Evolutionary conservation across 2,888 invertebrate species (phyloP), one percentile per base, ranked within the genome.

Genomic region (Alentia gelatinosa): DNA sequence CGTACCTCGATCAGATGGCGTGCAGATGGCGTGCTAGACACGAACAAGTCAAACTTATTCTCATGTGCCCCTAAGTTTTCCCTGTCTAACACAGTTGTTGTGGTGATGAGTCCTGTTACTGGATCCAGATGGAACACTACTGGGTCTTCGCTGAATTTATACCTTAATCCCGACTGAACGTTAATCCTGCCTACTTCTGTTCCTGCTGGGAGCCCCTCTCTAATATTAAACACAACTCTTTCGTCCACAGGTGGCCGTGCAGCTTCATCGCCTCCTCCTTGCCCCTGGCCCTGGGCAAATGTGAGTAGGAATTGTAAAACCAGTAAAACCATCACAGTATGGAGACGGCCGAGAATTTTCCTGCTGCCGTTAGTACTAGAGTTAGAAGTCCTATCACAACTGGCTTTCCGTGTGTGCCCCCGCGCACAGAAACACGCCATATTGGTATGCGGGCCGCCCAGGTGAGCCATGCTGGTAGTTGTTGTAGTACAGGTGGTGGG

Each of bases 91-190:
- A 98, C 97, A 89, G 97, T 97, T 93, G 98, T 98, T 12, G 95
- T 95, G 23, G 98, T 98, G 47, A 99, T 98, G 95, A 98, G 98
- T 35, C 99, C 99, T 23, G 98, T 97, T 23, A 97, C 97, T 19
- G 98, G 97, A 96, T 99, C 98, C 92, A 99, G 97, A 63, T 97
- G 96, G 96, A 99, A 99, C 96, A 98, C 98, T 93, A 97, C 97
- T 0, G 98, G 98, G 30, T 98, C 98, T 95, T 99, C 98, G 96
- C 98, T 98, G 96, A 99, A 98, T 92, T 98, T 97, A 96, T 99
- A 99, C 0, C 98, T 98, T 96, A 98, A 98, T 92, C 98, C 98
- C 4, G 98, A 97, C 96, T 98, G 98, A 9, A 97, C 98, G 42
- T 98, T 98, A 94, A 99, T 98, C 94, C 97, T 97, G 23, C 99